Evolutionary conservation across 2,888 invertebrate genomes (phyloP), one percentile per base, ranked within the genome.

Genomic region (Oeneis ivallda): DNA sequence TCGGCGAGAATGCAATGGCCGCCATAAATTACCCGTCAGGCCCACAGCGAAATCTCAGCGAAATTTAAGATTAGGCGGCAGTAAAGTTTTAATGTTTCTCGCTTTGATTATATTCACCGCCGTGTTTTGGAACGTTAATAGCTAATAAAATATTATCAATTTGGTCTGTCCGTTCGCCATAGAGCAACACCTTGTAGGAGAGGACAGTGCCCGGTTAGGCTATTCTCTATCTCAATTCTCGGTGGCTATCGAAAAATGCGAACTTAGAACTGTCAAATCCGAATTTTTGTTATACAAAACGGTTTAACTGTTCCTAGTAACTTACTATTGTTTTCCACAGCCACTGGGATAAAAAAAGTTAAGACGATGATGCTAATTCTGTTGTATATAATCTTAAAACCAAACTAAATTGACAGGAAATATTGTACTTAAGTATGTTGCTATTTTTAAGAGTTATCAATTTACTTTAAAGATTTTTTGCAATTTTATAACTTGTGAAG

Each of bases 1-100:
- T 26, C 26, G 5, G 26, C 26, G 26, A 17, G 17, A 47, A 47
- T 2, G 8, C 15, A 9, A 47, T 17, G 17, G 47, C 9, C 15
- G 47, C 17, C 47, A 17, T 47, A 47, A 47, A 47, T 47, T 17
- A 45, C 17, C 15, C 17, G 2, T 17, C 17, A 47, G 15, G 47
- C 9, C 19, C 58, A 32, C 76, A 75, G 88, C 88, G 81, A 89
- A 89, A 57, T 86, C 81, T 82, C 78, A 79, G 90, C 90, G 76
- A 91, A 90, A 86, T 84, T 86, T 82, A 39, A 88, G 89, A 90
- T 91, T 87, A 86, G 84, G 75, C 74, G 73, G 84, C 80, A 83
- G 79, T 90, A 85, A 90, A 88, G 70, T 41, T 80, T 86, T 87
- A 78, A 86, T 82, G 80, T 79, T 71, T 58, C 59, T 58, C 32